These are phyloP conservation scores for Orchesellides sinensis DNA, from an alignment of 2,888 invertebrate species.

Conservation along the genomic window DNA sequence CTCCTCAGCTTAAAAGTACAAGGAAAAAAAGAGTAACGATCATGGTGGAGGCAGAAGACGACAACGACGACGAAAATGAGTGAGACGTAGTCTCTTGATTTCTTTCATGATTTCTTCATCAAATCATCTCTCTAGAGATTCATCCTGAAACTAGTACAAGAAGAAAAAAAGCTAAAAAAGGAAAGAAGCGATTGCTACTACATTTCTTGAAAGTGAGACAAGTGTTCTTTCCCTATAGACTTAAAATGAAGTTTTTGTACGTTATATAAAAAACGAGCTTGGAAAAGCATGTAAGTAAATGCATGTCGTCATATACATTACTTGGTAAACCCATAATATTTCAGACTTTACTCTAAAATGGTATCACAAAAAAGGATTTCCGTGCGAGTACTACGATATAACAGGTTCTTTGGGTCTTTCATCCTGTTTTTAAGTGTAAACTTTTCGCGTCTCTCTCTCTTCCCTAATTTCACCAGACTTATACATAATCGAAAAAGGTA, in stretches of 20 bases:
- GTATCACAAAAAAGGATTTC: not conserved
- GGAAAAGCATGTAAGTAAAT: not conserved
- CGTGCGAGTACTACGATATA: not conserved
- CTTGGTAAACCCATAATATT: not conserved
- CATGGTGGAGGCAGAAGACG: slow-evolving; percentile 13
- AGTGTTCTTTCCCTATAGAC: not conserved
- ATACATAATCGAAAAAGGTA: not conserved
- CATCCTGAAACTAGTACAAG: not conserved
- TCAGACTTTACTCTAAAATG: not conserved
- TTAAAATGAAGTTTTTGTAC: not conserved
- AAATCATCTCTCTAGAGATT: slow-evolving; percentile 25
- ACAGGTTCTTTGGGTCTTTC: not conserved
- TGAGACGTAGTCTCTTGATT: slow-evolving; percentile 17
- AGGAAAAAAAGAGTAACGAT: not conserved
- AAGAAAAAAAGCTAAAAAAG: slow-evolving; percentile 1
- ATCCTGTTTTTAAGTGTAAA: not conserved
- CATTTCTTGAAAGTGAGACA: slow-evolving; percentile 12
- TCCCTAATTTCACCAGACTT: not conserved
- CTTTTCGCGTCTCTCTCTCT: not conserved
- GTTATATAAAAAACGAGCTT: not conserved
- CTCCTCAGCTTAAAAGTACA: not conserved
- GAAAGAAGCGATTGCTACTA: slow-evolving; percentile 14
- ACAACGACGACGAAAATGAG: slow-evolving; percentile 19
- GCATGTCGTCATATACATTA: not conserved
- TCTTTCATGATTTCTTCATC: slow-evolving; percentile 41